Evolutionary conservation across 2,113 vertebrate species (phyloP), one percentile per base, ranked within the genome.

Genomic region (Grallaria varia): DNA sequence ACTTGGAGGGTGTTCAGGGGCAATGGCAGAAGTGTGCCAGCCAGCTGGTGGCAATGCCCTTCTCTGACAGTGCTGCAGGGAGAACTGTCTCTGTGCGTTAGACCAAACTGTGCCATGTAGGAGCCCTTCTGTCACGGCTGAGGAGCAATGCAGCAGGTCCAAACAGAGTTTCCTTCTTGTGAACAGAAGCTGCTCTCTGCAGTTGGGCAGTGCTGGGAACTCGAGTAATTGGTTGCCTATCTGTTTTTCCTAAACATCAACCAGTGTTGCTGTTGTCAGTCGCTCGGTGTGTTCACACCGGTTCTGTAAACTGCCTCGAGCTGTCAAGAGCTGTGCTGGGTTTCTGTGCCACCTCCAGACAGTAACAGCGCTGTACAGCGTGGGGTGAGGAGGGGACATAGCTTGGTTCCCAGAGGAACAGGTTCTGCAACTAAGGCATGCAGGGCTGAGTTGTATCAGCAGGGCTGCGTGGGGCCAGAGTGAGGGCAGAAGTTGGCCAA

Each of bases 211-310:
- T 60, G 77, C 88, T 97, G 97, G 81, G 42, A 86, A n/a, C 74
- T 63, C 67, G 82, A 95, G 49, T 84, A 82, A 91, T 80, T 91
- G 87, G 78, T 89, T 94, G 58, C 35, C 4, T 77, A 64, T 93
- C 83, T 78, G 42, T 90, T 95, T 97, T 91, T 87, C 93, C 90
- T 92, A 89, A 97, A 85, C 60, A 78, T 84, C 24, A 47, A 37
- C 52, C 8, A 4, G 68, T 3, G 6, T 40, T 77, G 50, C 90
- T 30, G 33, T 44, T 28, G 24, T 50, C 7, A 15, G 80, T 40
- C 31, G 11, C 72, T 83, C 1, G 0, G n/a, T 63, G 77, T 69
- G 53, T 60, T 75, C 64, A 49, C 20, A 13, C 56, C 10, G 14
- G 49, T 90, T 93, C 83, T 83, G 66, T 68, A 55, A 71, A 45